A percentile compares a stretch with the other conserved stretches of the same genome.
These are phyloP conservation scores for Eueremaeus valkanovi DNA, from an alignment of 2,888 invertebrate species.

Conservation along the genomic window DNA sequence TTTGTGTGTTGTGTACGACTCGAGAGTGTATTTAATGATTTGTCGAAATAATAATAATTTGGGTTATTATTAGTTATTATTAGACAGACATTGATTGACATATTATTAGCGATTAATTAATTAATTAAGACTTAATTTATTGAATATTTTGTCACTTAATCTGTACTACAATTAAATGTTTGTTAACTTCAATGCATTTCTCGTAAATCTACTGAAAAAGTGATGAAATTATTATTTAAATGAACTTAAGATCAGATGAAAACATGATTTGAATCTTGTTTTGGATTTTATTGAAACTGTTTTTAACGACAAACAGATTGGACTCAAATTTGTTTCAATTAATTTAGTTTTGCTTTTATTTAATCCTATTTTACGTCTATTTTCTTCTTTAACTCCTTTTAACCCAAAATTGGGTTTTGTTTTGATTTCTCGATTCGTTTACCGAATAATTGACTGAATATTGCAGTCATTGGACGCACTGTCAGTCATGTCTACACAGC, in stretches of 20 bases:
- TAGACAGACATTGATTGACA: slow-evolving; percentile 32
- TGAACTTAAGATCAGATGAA: neutral
- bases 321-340: neutral
- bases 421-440: too few relatives aligned
- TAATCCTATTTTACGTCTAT: neutral
- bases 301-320: slow-evolving; percentile 9
- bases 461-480: neutral
- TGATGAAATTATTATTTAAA: too few relatives aligned
- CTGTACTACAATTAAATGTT: neutral
- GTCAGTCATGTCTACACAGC: slow-evolving; percentile 35
- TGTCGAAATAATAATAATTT: slow-evolving; percentile 32
- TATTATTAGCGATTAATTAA: slow-evolving; percentile 4
- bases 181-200: neutral
- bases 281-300: neutral
- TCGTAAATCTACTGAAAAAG: neutral
- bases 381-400: neutral
- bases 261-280: neutral
- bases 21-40: neutral
- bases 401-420: neutral
- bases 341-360: neutral
- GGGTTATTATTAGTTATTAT: slow-evolving; percentile 30
- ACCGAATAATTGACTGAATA: neutral
- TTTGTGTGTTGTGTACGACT: neutral
- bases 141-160: neutral
- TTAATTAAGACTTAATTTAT: slow-evolving; percentile 19